phyloP scores from a whole-genome alignment of 1,140 invertebrate genomes.

The Bombus breviceps region DNA sequence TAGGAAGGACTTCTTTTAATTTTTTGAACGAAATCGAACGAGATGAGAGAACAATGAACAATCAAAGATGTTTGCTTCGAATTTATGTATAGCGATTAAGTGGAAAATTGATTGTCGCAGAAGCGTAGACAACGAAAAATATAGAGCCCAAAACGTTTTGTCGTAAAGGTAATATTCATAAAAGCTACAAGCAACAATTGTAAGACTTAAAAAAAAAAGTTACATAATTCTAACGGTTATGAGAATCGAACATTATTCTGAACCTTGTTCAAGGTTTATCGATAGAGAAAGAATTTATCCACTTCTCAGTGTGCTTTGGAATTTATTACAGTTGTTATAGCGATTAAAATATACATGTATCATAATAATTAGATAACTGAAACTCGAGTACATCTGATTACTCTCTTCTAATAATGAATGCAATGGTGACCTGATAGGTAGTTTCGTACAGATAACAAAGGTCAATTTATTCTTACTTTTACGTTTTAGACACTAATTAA shows the following conservation, averaged over 20 bases:
- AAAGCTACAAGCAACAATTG: neutral
- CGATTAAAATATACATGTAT: neutral
- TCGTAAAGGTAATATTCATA: neutral
- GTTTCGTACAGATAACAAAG: constrained; percentile 11
- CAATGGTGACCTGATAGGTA: constrained; percentile 40
- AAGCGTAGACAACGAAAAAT: constrained; percentile 40
- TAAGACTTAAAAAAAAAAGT: neutral
- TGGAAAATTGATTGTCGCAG: neutral
- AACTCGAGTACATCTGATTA: neutral
- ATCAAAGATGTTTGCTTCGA: neutral
- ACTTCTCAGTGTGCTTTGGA: constrained; percentile 29
- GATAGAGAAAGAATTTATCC: constrained; percentile 9
- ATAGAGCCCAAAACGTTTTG: neutral
- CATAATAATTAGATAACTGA: neutral
- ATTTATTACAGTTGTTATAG: constrained; percentile 17
- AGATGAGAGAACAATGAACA: neutral
- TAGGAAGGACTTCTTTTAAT: neutral
- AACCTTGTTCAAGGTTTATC: neutral
- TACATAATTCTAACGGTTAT: no score
- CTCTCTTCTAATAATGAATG: constrained; percentile 10
- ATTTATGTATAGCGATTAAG: neutral
- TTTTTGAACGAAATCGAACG: neutral
- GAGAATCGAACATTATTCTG: neutral
- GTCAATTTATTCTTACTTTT: constrained; percentile 35
- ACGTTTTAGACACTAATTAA: constrained; percentile 8